A percentile compares a stretch with the other conserved stretches of the same genome.
These are phyloP conservation scores for Furcula furcula DNA, from an alignment of 2,888 invertebrate species.

Conservation along the genomic window DNA sequence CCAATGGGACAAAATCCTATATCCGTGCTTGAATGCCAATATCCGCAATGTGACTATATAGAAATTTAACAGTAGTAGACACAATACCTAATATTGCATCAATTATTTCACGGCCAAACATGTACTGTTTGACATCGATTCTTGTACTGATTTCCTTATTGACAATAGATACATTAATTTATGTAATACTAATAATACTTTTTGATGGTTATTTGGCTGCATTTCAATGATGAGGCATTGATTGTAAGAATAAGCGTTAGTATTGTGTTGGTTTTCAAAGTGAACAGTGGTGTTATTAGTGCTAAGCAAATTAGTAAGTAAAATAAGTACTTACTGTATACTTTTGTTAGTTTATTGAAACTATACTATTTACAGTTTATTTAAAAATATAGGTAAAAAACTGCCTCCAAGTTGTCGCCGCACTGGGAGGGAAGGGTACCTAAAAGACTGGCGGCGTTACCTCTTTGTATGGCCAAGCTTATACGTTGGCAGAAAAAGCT, in stretches of 20 bases:
- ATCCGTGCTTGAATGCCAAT: no score
- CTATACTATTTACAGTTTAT: constrained; percentile 3
- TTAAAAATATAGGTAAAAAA: not conserved
- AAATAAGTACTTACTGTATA: not conserved
- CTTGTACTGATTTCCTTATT: constrained; percentile 32
- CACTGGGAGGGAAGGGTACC: no score
- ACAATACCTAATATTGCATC: not conserved
- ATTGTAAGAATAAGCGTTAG: constrained; percentile 4
- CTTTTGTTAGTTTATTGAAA: constrained; percentile 2
- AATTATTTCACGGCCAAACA: constrained; percentile 1
- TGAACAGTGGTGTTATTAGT: not conserved
- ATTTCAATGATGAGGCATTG: constrained; percentile 23
- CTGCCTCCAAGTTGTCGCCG: no score
- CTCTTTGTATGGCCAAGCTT: no score
- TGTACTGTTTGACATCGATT: constrained; percentile 20
- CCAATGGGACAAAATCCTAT: no score
- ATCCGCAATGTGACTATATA: no score
- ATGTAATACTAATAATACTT: constrained; percentile 3
- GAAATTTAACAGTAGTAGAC: no score
- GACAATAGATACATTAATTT: constrained; percentile 14
- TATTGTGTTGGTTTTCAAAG: constrained; percentile 1
- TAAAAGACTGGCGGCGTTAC: no score
- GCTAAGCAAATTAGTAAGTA: not conserved
- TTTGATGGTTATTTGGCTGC: constrained; percentile 28
- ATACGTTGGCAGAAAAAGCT: no score